Conservation (phyloP, 2,113 vertebrate genomes). For the Puma concolor region DNA sequence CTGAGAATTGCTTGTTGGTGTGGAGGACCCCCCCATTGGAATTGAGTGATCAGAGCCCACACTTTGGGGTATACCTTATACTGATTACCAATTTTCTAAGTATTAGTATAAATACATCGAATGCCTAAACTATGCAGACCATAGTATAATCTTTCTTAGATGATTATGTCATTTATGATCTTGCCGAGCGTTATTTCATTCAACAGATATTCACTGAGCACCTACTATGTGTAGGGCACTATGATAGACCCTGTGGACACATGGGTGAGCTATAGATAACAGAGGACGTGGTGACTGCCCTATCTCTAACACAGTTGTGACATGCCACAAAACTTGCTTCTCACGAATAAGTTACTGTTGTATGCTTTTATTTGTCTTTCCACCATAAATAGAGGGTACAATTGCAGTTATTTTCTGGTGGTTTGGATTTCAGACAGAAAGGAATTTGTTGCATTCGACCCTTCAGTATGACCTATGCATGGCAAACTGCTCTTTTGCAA, state of each 20-base stretch:
- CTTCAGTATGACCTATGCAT: not conserved
- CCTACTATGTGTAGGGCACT: not conserved
- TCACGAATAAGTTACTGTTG: constrained; percentile 11
- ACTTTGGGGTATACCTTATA: not conserved
- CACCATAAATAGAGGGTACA: constrained; percentile 4
- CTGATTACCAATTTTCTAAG: not conserved
- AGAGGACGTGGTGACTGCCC: not conserved
- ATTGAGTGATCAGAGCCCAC: not conserved
- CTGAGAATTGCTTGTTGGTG: not conserved
- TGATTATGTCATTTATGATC: constrained; percentile 17
- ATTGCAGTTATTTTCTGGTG: constrained; percentile 1
- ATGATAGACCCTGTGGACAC: not conserved
- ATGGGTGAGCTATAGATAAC: not conserved
- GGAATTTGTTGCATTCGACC: constrained; percentile 34
- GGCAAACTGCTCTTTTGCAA: constrained; percentile 33
- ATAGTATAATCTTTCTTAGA: not conserved
- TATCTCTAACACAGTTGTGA: not conserved
- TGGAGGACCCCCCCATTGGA: not conserved
- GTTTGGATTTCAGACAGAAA: constrained; percentile 46
- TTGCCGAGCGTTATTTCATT: constrained; percentile 33
- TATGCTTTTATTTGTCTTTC: not conserved
- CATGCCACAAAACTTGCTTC: constrained; percentile 1
- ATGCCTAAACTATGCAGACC: not conserved
- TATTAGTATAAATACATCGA: not conserved
- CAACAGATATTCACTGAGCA: not conserved